phyloP scores from a whole-genome alignment of 2,888 invertebrate genomes.

The Cheilosia vernalis region DNA sequence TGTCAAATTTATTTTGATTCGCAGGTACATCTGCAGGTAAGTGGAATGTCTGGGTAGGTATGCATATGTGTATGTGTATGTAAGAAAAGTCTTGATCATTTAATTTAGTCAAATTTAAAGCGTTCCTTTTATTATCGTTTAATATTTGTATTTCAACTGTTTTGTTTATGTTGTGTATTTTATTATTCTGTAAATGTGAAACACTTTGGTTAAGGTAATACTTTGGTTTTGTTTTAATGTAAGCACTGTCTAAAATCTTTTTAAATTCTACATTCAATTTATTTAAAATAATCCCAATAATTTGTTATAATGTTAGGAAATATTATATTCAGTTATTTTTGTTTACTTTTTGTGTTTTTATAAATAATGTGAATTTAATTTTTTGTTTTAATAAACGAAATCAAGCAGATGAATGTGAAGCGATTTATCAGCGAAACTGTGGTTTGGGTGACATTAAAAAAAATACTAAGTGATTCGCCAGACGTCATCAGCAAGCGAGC shows the following conservation, averaged over 20 bases:
- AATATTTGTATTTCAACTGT: conserved; percentile 35
- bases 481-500: not conserved
- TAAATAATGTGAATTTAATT: conserved; percentile 32
- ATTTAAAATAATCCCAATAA: conserved; percentile 51
- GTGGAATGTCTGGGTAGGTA: not conserved
- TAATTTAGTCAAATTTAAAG: conserved; percentile 65
- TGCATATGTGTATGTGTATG: not conserved
- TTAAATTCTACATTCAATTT: conserved; percentile 49
- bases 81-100: conserved; percentile 42
- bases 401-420: conserved; percentile 69
- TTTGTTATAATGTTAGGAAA: conserved; percentile 48
- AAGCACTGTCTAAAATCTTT: conserved; percentile 55
- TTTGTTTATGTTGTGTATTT: conserved; percentile 56
- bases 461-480: conserved; percentile 14
- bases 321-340: conserved; percentile 32
- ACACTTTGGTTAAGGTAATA: conserved; percentile 74
- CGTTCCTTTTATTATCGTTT: conserved; percentile 72
- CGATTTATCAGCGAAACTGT: conserved; percentile 30
- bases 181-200: conserved; percentile 71
- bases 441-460: conserved; percentile 7
- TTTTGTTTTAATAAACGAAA: conserved; percentile 22
- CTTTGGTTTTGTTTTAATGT: conserved; percentile 47
- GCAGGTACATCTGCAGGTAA: not conserved
- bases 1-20: not conserved
- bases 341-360: conserved; percentile 42